Evolutionary conservation across 2,888 invertebrate genomes (phyloP).

Genomic region (Megalurothrips usitatus): DNA sequence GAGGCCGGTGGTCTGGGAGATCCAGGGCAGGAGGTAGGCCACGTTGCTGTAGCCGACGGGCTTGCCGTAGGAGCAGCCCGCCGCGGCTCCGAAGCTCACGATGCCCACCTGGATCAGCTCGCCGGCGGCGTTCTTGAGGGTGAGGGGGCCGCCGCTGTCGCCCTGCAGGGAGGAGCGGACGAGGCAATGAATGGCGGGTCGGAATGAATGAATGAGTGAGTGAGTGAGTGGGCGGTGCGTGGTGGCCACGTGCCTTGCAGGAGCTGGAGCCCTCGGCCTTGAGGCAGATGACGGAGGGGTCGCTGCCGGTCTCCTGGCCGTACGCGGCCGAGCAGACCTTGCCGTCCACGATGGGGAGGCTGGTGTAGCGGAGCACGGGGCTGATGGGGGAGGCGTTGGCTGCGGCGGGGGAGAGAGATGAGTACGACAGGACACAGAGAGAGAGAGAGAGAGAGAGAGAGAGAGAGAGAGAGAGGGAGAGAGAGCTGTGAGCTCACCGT

Average conservation of each 20-base stretch:
- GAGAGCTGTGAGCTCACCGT: conserved; percentile 20
- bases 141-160: conserved; percentile 41
- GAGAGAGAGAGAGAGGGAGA: no score
- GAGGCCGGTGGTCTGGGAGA: not conserved
- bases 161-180: conserved; percentile 36
- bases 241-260: conserved; percentile 32
- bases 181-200: no score
- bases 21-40: not conserved
- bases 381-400: not conserved
- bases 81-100: conserved; percentile 37
- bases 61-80: not conserved
- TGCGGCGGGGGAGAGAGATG: not conserved
- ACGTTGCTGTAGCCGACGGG: not conserved
- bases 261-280: conserved; percentile 31
- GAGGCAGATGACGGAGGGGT: not conserved
- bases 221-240: not conserved
- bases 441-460: no score
- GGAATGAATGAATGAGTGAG: no score
- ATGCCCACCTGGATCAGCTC: conserved; percentile 37
- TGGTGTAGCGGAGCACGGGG: conserved; percentile 13
- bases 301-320: not conserved
- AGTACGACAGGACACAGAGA: not conserved
- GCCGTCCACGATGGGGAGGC: not conserved
- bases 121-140: conserved; percentile 28
- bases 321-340: not conserved